These are phyloP conservation scores for Trematomus loennbergii DNA, from an alignment of 2,113 vertebrate species.

Conservation along the genomic window DNA sequence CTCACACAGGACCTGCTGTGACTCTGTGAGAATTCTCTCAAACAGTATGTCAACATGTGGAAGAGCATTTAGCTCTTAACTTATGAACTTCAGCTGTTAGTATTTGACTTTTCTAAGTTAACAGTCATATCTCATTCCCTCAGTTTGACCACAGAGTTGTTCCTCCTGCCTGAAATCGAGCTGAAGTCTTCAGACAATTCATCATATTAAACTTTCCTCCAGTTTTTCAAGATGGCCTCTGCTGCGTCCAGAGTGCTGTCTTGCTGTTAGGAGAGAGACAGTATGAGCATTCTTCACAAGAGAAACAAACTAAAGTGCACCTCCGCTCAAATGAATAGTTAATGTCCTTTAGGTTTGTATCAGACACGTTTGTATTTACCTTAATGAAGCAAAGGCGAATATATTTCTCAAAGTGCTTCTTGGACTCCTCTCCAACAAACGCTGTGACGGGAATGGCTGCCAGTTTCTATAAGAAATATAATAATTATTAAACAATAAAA, in stretches of 20 bases:
- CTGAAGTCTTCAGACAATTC: neutral
- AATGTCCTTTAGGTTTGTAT: neutral
- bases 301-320: neutral
- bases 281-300: neutral
- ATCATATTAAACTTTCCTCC: slow-evolving; percentile 78
- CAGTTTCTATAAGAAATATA: slow-evolving; percentile 87
- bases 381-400: slow-evolving; percentile 98
- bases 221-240: slow-evolving; percentile 90
- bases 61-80: neutral
- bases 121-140: neutral
- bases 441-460: slow-evolving; percentile 94
- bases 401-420: slow-evolving; percentile 92
- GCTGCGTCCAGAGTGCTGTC: slow-evolving; percentile 93
- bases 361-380: slow-evolving; percentile 80
- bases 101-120: neutral
- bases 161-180: neutral
- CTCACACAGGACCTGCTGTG: neutral
- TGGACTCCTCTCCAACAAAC: slow-evolving; percentile 90
- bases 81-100: neutral
- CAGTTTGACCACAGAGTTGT: neutral
- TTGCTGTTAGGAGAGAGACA: slow-evolving; percentile 84
- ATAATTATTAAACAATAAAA: neutral
- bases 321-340: too few species aligned
- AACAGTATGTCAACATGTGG: neutral
- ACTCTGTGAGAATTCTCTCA: too few species aligned